Conservation (phyloP, 2,113 vertebrate species). For the Ptilonorhynchus violaceus region DNA sequence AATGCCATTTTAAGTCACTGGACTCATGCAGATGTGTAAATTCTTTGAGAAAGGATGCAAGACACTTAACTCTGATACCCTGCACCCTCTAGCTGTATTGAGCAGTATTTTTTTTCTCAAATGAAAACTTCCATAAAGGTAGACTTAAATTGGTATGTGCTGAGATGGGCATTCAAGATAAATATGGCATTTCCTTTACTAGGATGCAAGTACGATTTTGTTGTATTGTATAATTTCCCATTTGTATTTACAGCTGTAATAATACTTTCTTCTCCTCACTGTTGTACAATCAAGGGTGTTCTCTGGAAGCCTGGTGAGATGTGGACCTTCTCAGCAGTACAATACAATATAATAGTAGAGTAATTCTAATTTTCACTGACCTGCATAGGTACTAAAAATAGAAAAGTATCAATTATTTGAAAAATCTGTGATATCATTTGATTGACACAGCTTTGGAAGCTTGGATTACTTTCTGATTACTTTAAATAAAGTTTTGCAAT, state of each 20-base stretch:
- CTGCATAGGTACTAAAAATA: background rate
- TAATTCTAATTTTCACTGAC: background rate
- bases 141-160: background rate
- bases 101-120: background rate
- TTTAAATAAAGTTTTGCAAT: background rate
- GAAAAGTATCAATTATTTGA: background rate
- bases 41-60: background rate
- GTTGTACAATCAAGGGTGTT: background rate
- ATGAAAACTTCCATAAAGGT: background rate
- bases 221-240: background rate
- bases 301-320: background rate
- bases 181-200: background rate
- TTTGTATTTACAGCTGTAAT: background rate
- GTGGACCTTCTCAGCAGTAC: background rate
- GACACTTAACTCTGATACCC: background rate
- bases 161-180: background rate
- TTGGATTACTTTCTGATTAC: background rate
- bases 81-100: background rate
- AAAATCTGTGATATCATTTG: background rate
- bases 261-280: background rate
- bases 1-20: background rate
- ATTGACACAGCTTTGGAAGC: background rate
- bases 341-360: background rate
- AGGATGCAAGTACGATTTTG: background rate
- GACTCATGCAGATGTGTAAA: background rate